Evolutionary conservation across 2,113 vertebrate species (phyloP).

Genomic region (Semnornis frantzii): DNA sequence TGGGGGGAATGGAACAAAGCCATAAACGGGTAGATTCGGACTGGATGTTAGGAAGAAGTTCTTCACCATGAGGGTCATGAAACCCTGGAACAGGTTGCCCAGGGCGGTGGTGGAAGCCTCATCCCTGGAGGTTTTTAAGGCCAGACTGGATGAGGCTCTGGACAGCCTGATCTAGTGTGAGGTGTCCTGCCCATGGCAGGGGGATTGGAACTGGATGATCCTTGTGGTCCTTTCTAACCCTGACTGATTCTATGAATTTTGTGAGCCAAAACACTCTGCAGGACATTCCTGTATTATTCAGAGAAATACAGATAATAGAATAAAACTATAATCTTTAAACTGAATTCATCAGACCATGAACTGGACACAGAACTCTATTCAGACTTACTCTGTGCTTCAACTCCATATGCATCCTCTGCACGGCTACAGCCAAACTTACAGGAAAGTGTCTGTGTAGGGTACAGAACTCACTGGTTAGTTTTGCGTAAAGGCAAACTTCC

Average conservation of each 20-base stretch:
- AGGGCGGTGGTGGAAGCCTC: too few relatives aligned
- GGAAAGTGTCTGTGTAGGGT: conserved; percentile 43
- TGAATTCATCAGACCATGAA: not conserved
- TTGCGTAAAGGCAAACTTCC: not conserved
- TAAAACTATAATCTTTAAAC: not conserved
- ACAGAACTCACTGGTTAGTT: conserved; percentile 36
- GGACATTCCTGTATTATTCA: not conserved
- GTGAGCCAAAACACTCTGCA: not conserved
- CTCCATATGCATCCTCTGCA: conserved; percentile 61
- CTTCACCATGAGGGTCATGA: too few relatives aligned
- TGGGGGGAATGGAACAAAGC: too few relatives aligned
- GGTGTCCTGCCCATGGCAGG: too few relatives aligned
- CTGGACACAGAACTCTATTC: not conserved
- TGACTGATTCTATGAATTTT: not conserved
- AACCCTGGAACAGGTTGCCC: too few relatives aligned
- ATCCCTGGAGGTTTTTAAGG: too few relatives aligned
- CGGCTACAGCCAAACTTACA: conserved; percentile 70
- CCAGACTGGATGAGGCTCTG: too few relatives aligned
- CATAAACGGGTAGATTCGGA: too few relatives aligned
- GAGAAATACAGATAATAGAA: not conserved
- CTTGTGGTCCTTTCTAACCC: too few relatives aligned
- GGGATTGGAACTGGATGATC: too few relatives aligned
- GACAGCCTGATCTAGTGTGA: too few relatives aligned
- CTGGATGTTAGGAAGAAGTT: too few relatives aligned
- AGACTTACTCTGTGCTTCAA: conserved; percentile 67